Evolutionary conservation across 2,888 invertebrate species (phyloP), one percentile per base, ranked within the genome.

Genomic region (Andrena bucephala): DNA sequence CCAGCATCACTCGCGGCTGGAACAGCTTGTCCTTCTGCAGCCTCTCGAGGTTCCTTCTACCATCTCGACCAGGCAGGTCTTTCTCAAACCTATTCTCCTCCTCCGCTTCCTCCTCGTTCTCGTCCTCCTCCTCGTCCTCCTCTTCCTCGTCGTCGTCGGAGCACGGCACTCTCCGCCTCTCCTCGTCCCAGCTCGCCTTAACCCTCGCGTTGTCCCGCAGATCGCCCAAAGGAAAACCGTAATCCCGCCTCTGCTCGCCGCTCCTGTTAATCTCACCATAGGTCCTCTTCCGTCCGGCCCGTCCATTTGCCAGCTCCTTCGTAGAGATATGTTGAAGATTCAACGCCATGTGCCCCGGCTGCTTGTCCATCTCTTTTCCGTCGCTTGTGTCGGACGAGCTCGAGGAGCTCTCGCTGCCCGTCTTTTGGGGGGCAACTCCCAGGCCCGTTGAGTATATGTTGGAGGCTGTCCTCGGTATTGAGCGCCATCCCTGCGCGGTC

Each of bases 401-500:
- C 42, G 80, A 78, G 5, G 81, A 24, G 65, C 72, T 77, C 24
- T 72, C 66, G 75, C 59, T 27, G 50, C 62, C 31, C 13, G 72
- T 67, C 50, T 83, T 83, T 54, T 82, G 77, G 50, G 65, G 27
- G 33, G 48, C 59, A 13, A 77, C 68, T 3, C 73, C 81, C 6
- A 80, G 29, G 2, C 77, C 72, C 27, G 79, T 73, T 57, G 91
- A 85, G 71, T 93, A 93, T 10, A 91, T 85, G 85, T 92, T 93
- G n/a, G 92, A 91, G 93, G 96, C 96, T 68, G 97, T 97, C 90
- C 97, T 96, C 90, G 97, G 97, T 94, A 97, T 97, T 78, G 97
- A 97, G 81, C 97, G 96, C 98, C 97, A 97, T 90, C 97, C 97
- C 93, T 96, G 95, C 60, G 97, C 95, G 29, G 97, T 97, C 93